phyloP scores from a whole-genome alignment of 2,888 invertebrate genomes.

The Chaetoderma sp. region DNA sequence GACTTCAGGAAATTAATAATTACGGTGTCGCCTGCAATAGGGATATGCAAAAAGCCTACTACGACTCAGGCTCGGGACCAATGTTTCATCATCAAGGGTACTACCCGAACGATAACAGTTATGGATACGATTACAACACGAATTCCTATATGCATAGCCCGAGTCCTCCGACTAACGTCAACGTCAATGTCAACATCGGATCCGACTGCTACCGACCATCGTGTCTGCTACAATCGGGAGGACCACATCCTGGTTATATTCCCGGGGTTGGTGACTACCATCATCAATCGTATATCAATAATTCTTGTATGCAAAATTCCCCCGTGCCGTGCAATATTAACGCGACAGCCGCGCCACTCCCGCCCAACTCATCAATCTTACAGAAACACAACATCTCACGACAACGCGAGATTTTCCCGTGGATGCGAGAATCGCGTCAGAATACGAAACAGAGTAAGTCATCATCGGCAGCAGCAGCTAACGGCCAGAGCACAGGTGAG shows the following conservation, averaged over 20 bases:
- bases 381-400: neutral
- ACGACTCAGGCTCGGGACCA: no score
- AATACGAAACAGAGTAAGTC: slow-evolving; percentile 50
- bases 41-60: slow-evolving; percentile 58
- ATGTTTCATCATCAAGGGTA: slow-evolving; percentile 44
- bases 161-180: no score
- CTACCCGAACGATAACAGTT: slow-evolving; percentile 48
- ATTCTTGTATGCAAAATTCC: slow-evolving; percentile 45
- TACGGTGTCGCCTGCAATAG: no score
- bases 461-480: slow-evolving; percentile 23
- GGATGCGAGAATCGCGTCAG: slow-evolving; percentile 62
- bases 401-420: slow-evolving; percentile 57
- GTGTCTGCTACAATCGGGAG: neutral
- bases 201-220: slow-evolving; percentile 3
- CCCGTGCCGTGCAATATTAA: slow-evolving; percentile 36
- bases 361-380: neutral
- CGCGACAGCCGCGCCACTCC: slow-evolving; percentile 34
- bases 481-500: no score
- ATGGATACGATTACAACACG: slow-evolving; percentile 21
- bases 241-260: no score
- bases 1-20: no score
- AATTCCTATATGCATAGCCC: no score
- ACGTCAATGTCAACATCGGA: neutral
- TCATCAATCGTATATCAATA: no score
- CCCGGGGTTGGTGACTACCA: no score